Base-by-base conservation (phyloP, 1,140 invertebrate genomes). In the Samia ricini region DNA sequence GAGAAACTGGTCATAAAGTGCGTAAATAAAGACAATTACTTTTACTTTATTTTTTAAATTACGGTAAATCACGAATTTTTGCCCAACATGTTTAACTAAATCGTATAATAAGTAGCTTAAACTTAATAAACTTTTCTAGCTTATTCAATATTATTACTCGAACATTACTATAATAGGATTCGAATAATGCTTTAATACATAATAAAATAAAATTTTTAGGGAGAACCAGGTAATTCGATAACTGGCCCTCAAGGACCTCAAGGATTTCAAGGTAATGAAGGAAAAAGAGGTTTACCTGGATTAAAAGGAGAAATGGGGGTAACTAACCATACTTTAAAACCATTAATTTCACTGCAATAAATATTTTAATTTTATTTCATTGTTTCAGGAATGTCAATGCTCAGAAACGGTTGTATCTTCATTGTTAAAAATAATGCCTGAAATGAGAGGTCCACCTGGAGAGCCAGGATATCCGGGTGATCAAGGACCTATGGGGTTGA, bases 351-450 rank as follows among this genome's bases (percentile, higher is more conserved):
- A 26, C 26, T 4, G 26, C 3, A 26, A 26, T 4, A 8, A 26
- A 26, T 26, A 26, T 4, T 8, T 4, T 3, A 4, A 8, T 26
- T 26, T 26, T 12, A 1, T 10, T 42, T 42, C 12, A 24, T 22
- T 52, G 59, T 71, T 74, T 29, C 51, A 88, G 85, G 52, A 59
- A 12, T 88, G 85, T 36, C 51, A 76, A 54, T 88, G 85, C 64
- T 81, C 83, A 10, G 71, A 78, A 62, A 49, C 66, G 2, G 22
- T 78, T 2, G 76, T 85, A 26, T 79, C 77, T 4, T 68, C 52
- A 6, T 55, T 84, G 15, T 23, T 88, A 7, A 60, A 52, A 22
- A 68, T 51, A 12, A 82, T 83, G 74, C 77, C 83, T 15, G 69
- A 81, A 60, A 75, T 84, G 74, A 83, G 66, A 68, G 85, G 85